Evolutionary conservation across 2,797 vertebrate species (phyloP).

Genomic region (Myotis findleyi): DNA sequence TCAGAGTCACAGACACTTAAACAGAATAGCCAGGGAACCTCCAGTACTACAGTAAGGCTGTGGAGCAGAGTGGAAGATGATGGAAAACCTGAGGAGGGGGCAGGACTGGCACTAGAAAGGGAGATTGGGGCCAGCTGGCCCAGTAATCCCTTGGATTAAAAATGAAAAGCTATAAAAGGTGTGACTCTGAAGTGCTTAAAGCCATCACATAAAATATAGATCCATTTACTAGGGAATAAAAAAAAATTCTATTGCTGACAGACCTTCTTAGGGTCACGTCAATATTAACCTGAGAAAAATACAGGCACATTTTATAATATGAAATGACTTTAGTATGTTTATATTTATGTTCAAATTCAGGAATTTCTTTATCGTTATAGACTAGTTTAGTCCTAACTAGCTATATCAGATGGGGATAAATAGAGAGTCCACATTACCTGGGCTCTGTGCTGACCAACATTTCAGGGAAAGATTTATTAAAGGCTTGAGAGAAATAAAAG

Average conservation of each 20-base stretch:
- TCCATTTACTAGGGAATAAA: not conserved
- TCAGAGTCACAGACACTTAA: not conserved
- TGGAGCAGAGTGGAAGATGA: not conserved
- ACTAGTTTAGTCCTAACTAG: not conserved
- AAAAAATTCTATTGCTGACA: not conserved
- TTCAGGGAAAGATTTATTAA: constrained; percentile 78
- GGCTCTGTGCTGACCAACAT: constrained; percentile 56
- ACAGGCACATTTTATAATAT: not conserved
- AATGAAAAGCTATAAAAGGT: not conserved
- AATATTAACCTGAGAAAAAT: constrained; percentile 40
- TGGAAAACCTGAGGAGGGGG: not conserved
- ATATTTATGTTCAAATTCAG: constrained; percentile 13
- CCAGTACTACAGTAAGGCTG: not conserved
- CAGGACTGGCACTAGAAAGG: not conserved
- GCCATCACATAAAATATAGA: not conserved
- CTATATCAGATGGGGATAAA: constrained; percentile 8
- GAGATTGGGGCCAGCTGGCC: not conserved
- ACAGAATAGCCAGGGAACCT: not conserved
- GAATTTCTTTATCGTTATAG: not conserved
- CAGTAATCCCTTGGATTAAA: not conserved
- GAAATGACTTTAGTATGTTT: constrained; percentile 49
- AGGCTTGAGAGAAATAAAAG: constrained; percentile 82
- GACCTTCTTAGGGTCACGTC: not conserved
- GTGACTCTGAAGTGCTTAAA: not conserved
- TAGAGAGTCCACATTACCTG: not conserved